Evolutionary conservation across 1,140 invertebrate species (phyloP).

Genomic region (Globodera rostochiensis): DNA sequence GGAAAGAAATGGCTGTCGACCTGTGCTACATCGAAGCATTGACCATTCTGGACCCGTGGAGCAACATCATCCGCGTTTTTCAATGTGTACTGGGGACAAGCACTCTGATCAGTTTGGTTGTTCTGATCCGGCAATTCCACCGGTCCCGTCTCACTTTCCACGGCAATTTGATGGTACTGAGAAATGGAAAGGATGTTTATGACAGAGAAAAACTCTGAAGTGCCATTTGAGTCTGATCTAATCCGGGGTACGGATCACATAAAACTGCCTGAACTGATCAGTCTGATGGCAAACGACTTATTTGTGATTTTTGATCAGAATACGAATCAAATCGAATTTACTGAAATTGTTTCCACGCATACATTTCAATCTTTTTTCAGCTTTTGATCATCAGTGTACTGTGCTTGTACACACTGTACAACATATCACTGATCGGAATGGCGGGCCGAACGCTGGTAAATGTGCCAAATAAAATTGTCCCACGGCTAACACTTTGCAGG

Average conservation of each 20-base stretch:
- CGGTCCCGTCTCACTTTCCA: not conserved
- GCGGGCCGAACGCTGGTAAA: conserved; percentile 2
- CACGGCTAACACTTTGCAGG: no score
- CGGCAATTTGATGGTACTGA: conserved; percentile 10
- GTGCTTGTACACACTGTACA: conserved; percentile 1
- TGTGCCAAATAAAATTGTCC: not conserved
- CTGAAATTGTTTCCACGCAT: no score
- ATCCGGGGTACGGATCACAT: not conserved
- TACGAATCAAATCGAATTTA: no score
- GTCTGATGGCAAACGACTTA: no score
- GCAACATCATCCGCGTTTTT: not conserved
- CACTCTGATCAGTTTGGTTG: not conserved
- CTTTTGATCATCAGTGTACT: conserved; percentile 1
- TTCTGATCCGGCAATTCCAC: conserved; percentile 11
- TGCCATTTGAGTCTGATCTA: not conserved
- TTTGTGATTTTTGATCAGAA: no score
- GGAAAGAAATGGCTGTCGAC: no score
- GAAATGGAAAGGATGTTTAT: no score
- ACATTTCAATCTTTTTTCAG: not conserved
- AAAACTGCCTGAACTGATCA: no score
- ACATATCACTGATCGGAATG: not conserved
- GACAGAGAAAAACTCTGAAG: not conserved
- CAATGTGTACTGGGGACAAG: not conserved
- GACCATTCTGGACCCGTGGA: not conserved
- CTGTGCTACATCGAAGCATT: no score